Base-by-base conservation (phyloP, 2,888 invertebrate genomes). In the Elegia similella region DNA sequence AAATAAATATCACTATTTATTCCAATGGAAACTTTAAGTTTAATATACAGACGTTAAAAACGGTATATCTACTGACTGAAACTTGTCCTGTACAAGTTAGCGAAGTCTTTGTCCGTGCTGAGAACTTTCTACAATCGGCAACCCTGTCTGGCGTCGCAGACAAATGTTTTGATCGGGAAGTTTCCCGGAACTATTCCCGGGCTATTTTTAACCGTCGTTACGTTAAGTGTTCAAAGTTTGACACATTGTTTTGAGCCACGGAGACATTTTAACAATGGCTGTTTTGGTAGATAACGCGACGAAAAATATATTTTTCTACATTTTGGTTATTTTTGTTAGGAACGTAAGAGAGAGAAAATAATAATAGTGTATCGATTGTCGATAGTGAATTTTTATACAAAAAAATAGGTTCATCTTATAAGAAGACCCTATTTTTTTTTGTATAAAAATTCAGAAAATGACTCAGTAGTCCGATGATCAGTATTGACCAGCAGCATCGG, bases 151-250 rank as follows among this genome's bases (percentile, higher is more conserved):
- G 30, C 30, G 13, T 13, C 50, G 50, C 34, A 50, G 50, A 50
- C 50, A 34, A 50, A 50, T 50, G 50, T 50, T 50, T 50, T 50
- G 50, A 50, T 50, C 50, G 50, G 47, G 47, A 38, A 38, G 29
- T 30, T 50, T 13, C 50, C 50, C 50, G 50, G 50, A 50, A 50
- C 32, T 50, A 50, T 50, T 50, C 50, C 32, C 34, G 50, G 32
- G 34, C 50, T 38, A 50, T 50, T 50, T 50, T 50, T 50, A 50
- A 50, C 50, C 50, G 50, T 50, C 50, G 50, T 50, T 50, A 50
- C 50, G 50, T 50, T 50, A 50, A 50, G 50, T 50, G 50, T 50
- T 34, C 50, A 50, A 50, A 50, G 50, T 50, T 50, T 50, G 50
- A 50, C 50, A 50, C 50, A 50, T 50, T 50, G 50, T 50, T 50